A percentile compares a stretch with the other conserved stretches of the same genome.
phyloP scores from a whole-genome alignment of 2,113 vertebrate species.

The Columba janthina region DNA sequence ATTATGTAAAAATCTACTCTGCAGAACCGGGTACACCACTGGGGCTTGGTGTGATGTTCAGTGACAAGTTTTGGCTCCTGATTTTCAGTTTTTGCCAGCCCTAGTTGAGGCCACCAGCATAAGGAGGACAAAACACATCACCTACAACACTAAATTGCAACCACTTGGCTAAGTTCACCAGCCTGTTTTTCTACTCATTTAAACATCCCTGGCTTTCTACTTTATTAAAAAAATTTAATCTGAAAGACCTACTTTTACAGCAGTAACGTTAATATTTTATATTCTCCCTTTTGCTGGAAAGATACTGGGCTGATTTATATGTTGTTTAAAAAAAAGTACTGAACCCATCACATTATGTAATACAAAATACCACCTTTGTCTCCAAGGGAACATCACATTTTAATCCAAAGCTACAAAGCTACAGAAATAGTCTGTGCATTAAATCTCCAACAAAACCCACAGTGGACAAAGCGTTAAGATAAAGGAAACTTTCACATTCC shows the following conservation, averaged over 20 bases:
- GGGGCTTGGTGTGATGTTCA: background rate
- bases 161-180: background rate
- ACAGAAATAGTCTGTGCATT: background rate
- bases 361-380: constrained; percentile 5
- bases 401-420: background rate
- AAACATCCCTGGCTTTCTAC: background rate
- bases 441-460: background rate
- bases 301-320: background rate
- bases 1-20: accelerated
- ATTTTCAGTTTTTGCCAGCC: background rate
- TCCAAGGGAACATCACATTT: constrained; percentile 39
- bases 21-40: background rate
- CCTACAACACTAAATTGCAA: background rate
- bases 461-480: background rate
- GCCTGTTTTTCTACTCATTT: background rate
- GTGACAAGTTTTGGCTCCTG: background rate
- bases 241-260: constrained; percentile 26
- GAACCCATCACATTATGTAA: background rate
- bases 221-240: constrained; percentile 36
- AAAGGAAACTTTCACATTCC: background rate
- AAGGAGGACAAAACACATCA: background rate
- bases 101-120: accelerated
- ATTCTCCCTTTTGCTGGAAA: background rate
- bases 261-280: constrained; percentile 28
- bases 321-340: background rate